These are phyloP conservation scores for Pollenia griseotomentosa DNA, from an alignment of 2,888 invertebrate genomes.

Conservation along the genomic window DNA sequence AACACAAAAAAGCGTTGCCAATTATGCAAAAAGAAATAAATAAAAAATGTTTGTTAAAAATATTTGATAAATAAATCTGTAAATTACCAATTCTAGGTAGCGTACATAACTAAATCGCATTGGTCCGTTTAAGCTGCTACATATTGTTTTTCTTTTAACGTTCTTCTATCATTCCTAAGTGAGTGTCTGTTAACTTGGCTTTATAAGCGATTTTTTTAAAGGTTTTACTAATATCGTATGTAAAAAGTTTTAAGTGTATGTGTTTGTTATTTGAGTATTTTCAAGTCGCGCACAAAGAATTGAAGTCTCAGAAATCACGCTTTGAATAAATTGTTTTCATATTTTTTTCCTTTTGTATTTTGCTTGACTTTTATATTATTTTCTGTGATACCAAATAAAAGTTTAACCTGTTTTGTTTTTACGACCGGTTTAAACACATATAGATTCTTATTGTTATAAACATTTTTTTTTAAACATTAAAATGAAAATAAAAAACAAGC, in stretches of 20 bases:
- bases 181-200: constrained; percentile 60
- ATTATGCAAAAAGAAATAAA: too few relatives aligned
- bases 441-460: constrained; percentile 61
- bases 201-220: constrained; percentile 32
- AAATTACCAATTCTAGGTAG: too few relatives aligned
- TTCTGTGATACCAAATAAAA: constrained; percentile 52
- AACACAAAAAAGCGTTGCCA: too few relatives aligned
- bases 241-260: constrained; percentile 5
- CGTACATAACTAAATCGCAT: too few relatives aligned
- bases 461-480: constrained; percentile 15
- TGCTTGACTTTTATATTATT: constrained; percentile 27
- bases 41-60: too few relatives aligned
- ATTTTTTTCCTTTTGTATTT: constrained; percentile 17
- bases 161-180: constrained; percentile 31
- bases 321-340: constrained; percentile 54
- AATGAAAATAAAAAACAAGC: constrained; percentile 23
- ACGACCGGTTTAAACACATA: constrained; percentile 65
- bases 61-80: too few relatives aligned
- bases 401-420: constrained; percentile 69
- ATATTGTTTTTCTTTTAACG: constrained; percentile 19
- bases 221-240: constrained; percentile 23
- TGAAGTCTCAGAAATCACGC: constrained; percentile 66
- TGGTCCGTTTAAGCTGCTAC: not conserved
- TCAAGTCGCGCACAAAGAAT: constrained; percentile 68
- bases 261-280: constrained; percentile 67